phyloP scores from a whole-genome alignment of 64 coral and sea anemone species.

The Astreopora myriophthalma region DNA sequence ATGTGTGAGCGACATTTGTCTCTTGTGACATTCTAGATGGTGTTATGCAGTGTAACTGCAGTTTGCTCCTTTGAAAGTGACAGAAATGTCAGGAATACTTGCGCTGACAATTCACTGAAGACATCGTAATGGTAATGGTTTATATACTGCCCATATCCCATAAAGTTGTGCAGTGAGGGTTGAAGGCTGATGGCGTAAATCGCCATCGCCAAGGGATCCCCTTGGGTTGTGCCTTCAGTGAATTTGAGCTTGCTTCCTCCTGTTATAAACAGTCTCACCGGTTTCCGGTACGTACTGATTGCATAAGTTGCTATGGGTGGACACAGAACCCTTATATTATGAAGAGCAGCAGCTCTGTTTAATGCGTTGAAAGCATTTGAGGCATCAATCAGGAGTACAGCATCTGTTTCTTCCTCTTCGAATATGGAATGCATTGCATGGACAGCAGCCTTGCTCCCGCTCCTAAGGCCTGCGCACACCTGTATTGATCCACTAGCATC shows the following conservation, averaged over 20 bases:
- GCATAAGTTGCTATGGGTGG: not conserved
- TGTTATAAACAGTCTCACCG: not conserved
- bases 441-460: not conserved
- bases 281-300: not conserved
- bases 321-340: not conserved
- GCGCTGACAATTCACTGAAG: too few relatives aligned
- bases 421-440: not conserved
- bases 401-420: slow-evolving; percentile 8
- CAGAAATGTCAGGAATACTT: too few relatives aligned
- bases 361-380: slow-evolving; percentile 25
- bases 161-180: too few relatives aligned
- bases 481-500: slow-evolving; percentile 11
- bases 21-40: too few relatives aligned
- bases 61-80: too few relatives aligned
- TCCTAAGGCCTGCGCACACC: slow-evolving; percentile 5
- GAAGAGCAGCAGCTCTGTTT: slow-evolving; percentile 9
- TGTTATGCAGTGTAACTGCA: too few relatives aligned
- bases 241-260: not conserved
- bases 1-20: too few relatives aligned
- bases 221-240: not conserved
- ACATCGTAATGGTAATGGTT: too few relatives aligned
- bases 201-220: not conserved
- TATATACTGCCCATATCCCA: too few relatives aligned
- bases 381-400: slow-evolving; percentile 27
- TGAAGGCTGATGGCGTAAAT: slow-evolving; percentile 7